A percentile compares a stretch with the other conserved stretches of the same genome.
Evolutionary conservation across 2,888 invertebrate species (phyloP).

Genomic region (Tetrapedia diversipes): DNA sequence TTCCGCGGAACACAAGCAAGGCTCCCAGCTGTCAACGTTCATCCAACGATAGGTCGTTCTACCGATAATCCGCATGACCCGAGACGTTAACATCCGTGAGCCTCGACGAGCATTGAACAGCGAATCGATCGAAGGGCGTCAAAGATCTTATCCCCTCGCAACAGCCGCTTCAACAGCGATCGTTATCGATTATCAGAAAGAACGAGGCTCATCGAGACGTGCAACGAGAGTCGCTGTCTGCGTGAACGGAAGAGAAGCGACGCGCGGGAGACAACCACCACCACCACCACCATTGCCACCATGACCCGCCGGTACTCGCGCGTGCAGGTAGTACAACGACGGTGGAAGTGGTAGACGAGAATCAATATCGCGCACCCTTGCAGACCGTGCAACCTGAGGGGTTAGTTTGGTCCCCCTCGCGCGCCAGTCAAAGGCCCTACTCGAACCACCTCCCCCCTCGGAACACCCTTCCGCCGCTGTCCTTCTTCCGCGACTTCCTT

Average conservation of each 20-base stretch:
- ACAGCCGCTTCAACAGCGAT: slow-evolving; percentile 55
- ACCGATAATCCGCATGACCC: not conserved
- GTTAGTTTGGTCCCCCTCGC: slow-evolving; percentile 65
- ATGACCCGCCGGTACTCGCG: slow-evolving; percentile 13
- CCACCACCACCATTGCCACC: slow-evolving; percentile 26
- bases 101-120: slow-evolving; percentile 27
- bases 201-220: slow-evolving; percentile 73
- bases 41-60: slow-evolving; percentile 27
- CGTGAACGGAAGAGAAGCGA: slow-evolving; percentile 36
- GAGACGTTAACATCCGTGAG: slow-evolving; percentile 21
- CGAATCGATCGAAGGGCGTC: slow-evolving; percentile 54
- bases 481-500: slow-evolving; percentile 33
- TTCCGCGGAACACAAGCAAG: not conserved
- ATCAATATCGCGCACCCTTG: slow-evolving; percentile 77
- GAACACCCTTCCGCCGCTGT: not conserved
- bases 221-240: slow-evolving; percentile 53
- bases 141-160: slow-evolving; percentile 50
- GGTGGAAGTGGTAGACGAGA: slow-evolving; percentile 68
- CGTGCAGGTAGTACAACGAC: slow-evolving; percentile 43
- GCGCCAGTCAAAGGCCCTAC: slow-evolving; percentile 69
- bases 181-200: slow-evolving; percentile 58
- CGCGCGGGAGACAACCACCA: slow-evolving; percentile 56
- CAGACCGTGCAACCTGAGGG: slow-evolving; percentile 65
- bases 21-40: slow-evolving; percentile 28
- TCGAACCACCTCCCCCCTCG: slow-evolving; percentile 37